Conservation (phyloP, 2,797 vertebrate species). For the Garrulus glandarius region DNA sequence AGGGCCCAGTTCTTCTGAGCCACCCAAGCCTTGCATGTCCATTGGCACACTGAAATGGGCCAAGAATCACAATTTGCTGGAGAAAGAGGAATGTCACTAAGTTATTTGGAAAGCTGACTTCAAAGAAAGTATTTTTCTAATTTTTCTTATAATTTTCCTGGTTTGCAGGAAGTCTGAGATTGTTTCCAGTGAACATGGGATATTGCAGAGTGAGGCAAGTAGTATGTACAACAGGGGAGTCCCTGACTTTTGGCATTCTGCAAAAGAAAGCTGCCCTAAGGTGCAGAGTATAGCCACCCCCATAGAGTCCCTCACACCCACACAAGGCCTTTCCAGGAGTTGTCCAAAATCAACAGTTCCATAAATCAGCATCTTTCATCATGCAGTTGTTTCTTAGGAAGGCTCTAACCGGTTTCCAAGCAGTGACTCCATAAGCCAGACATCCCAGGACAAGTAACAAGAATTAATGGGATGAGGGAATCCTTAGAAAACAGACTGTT, state of each 20-base stretch:
- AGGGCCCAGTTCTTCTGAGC: neutral
- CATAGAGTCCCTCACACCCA: rapidly evolving
- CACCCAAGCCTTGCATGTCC: neutral
- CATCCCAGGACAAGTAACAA: neutral
- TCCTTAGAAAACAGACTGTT: neutral
- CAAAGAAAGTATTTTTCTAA: neutral
- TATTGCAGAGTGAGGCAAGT: neutral
- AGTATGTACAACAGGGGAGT: neutral
- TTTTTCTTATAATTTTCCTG: neutral
- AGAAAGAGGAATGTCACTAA: neutral
- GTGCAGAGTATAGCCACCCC: neutral
- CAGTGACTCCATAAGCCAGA: neutral
- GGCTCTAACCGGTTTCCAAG: neutral
- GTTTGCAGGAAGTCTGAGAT: neutral
- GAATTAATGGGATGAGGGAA: neutral
- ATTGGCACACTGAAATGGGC: neutral
- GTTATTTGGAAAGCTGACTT: neutral
- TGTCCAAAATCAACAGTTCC: neutral
- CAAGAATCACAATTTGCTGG: neutral
- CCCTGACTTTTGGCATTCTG: neutral
- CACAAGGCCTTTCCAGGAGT: neutral
- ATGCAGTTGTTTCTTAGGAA: neutral
- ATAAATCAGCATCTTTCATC: neutral
- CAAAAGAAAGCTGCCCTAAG: neutral
- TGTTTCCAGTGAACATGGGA: neutral